These are phyloP conservation scores for Protobothrops mucrosquamatus DNA, from an alignment of 2,113 vertebrate genomes.

Conservation along the genomic window DNA sequence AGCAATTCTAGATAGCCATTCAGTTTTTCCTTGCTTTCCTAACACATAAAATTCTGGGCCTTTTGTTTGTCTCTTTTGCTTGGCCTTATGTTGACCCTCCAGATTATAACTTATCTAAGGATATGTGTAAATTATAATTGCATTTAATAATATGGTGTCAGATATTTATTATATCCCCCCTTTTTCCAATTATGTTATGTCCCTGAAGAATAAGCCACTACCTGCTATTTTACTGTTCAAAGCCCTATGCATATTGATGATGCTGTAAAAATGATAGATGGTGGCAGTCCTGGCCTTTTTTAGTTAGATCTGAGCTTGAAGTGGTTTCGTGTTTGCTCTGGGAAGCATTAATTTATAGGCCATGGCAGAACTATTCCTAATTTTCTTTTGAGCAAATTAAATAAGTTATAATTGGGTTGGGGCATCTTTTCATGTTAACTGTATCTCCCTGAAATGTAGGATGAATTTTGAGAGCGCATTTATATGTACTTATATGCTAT, in stretches of 20 bases:
- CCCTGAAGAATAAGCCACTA: rapidly evolving
- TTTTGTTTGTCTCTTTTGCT: not conserved
- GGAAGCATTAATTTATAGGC: not conserved
- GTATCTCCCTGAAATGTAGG: not conserved
- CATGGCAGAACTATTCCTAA: not conserved
- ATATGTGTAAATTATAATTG: not conserved
- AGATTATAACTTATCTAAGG: not conserved
- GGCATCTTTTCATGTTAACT: not conserved
- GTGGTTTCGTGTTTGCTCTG: not conserved
- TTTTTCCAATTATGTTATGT: not conserved
- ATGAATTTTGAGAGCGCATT: not conserved
- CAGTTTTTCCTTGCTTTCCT: not conserved
- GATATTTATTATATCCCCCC: not conserved
- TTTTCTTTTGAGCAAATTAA: not conserved
- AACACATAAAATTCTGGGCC: not conserved
- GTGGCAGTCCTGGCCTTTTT: not conserved
- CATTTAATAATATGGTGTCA: not conserved
- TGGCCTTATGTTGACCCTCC: not conserved
- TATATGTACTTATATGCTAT: not conserved
- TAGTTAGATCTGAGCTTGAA: not conserved
- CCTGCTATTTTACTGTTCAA: slow-evolving; percentile 1
- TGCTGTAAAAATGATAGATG: slow-evolving; percentile 28
- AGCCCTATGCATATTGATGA: slow-evolving; percentile 26
- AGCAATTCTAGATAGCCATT: not conserved
- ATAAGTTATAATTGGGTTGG: not conserved